Conservation (phyloP, 2,888 invertebrate genomes). For the Anarsia innoxiella region DNA sequence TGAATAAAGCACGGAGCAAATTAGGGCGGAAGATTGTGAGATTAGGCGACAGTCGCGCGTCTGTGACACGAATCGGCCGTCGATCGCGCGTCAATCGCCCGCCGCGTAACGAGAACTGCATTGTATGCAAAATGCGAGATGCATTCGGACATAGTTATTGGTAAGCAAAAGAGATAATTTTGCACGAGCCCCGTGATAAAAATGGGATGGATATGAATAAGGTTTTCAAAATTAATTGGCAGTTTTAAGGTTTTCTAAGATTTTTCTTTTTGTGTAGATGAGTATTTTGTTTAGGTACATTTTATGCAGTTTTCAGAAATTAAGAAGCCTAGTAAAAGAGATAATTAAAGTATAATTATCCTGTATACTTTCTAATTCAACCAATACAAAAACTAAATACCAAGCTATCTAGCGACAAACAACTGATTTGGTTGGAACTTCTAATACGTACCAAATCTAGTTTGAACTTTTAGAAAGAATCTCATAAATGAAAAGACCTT, state of each 20-base stretch:
- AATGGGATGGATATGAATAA: neutral
- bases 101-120: constrained; percentile 26
- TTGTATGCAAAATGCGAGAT: constrained; percentile 23
- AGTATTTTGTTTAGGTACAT: too few species aligned
- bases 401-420: too few species aligned
- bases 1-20: constrained; percentile 32
- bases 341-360: too few species aligned
- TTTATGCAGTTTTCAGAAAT: neutral
- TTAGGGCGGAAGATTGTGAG: constrained; percentile 42
- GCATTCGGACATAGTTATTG: constrained; percentile 16
- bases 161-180: constrained; percentile 9
- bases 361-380: too few species aligned
- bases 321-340: neutral
- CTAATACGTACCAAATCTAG: too few species aligned
- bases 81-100: constrained; percentile 30
- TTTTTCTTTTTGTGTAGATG: too few species aligned
- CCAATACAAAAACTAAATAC: too few species aligned
- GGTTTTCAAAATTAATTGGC: neutral
- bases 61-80: constrained; percentile 17
- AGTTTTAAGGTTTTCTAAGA: neutral
- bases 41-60: constrained; percentile 35
- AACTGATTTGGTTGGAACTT: too few species aligned
- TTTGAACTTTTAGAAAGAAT: too few species aligned
- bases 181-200: constrained; percentile 1
- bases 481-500: constrained; percentile 29